phyloP scores from a whole-genome alignment of 37 sponge, comb jelly and placozoan genomes.

The Axinella damicornis region DNA sequence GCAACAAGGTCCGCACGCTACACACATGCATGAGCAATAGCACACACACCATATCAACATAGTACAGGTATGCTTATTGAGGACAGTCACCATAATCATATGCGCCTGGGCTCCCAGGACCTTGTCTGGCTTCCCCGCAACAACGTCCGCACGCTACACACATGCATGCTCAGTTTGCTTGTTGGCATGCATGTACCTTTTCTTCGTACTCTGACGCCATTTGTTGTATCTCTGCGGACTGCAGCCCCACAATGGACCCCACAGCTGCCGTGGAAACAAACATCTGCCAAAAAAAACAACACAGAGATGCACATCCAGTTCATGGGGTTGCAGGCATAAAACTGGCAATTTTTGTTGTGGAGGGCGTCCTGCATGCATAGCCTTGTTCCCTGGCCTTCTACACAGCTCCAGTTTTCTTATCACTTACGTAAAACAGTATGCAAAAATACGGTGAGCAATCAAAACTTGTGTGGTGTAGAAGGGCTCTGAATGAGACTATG shows the following conservation, averaged over 20 bases:
- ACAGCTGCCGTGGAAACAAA: slow-evolving; percentile 78
- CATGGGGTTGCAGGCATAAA: background rate
- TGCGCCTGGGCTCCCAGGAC: slow-evolving; percentile 84
- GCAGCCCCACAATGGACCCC: slow-evolving; percentile 90
- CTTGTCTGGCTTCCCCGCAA: slow-evolving; percentile 63
- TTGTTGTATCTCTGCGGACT: slow-evolving; percentile 87
- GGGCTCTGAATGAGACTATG: too few relatives aligned
- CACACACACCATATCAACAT: too few relatives aligned
- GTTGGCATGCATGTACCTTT: slow-evolving; percentile 41
- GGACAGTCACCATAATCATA: slow-evolving; percentile 61
- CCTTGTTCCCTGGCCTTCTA: too few relatives aligned
- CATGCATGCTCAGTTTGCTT: too few relatives aligned
- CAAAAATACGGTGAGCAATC: too few relatives aligned
- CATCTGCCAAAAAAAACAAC: slow-evolving; percentile 17
- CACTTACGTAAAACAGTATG: too few relatives aligned
- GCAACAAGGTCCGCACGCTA: slow-evolving; percentile 76
- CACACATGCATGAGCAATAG: background rate
- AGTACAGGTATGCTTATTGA: too few relatives aligned
- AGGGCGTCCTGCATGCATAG: too few relatives aligned
- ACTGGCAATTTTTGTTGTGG: background rate
- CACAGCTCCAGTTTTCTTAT: too few relatives aligned
- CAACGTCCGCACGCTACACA: slow-evolving; percentile 70
- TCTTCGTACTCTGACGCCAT: slow-evolving; percentile 89
- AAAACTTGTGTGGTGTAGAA: too few relatives aligned
- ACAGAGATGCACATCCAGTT: background rate